Evolutionary conservation across 35 echinoderm and acorn worm genomes (phyloP).

Genomic region (Ptychodera flava): DNA sequence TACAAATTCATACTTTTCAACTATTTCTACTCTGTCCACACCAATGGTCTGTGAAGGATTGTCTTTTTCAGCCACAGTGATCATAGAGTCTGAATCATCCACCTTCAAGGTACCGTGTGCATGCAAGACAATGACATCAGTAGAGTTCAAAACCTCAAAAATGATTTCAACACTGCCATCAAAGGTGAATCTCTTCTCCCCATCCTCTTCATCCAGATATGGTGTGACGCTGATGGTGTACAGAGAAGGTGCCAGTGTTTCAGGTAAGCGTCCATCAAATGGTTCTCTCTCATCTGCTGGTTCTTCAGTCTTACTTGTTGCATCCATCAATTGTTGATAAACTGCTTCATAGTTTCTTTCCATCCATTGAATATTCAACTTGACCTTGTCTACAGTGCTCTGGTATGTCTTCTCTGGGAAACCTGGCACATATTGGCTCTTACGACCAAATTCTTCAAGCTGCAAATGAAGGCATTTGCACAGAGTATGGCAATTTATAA

Average conservation of each 20-base stretch:
- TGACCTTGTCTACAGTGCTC: background rate
- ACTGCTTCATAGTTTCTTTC: background rate
- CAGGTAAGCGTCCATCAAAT: conserved; percentile 45
- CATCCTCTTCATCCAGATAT: conserved; percentile 55
- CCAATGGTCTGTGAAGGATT: background rate
- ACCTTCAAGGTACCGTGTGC: conserved; percentile 18
- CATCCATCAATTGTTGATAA: background rate
- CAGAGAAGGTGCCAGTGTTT: conserved; percentile 38
- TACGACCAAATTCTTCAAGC: background rate
- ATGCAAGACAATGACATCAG: conserved; percentile 62
- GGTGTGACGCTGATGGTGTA: conserved; percentile 65
- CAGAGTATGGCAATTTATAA: too few species aligned
- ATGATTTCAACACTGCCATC: conserved; percentile 73
- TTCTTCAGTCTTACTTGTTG: background rate
- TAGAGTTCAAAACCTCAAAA: conserved; percentile 30
- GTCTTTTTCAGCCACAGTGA: background rate
- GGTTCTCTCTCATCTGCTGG: background rate
- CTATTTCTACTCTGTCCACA: background rate
- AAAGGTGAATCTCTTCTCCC: conserved; percentile 57
- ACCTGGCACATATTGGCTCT: background rate
- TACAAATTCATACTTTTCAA: background rate
- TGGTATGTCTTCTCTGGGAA: background rate
- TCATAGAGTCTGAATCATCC: background rate
- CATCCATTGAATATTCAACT: background rate
- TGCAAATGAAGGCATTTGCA: too few species aligned